phyloP scores from a whole-genome alignment of 2,888 invertebrate genomes.

The Sinelater perroti region DNA sequence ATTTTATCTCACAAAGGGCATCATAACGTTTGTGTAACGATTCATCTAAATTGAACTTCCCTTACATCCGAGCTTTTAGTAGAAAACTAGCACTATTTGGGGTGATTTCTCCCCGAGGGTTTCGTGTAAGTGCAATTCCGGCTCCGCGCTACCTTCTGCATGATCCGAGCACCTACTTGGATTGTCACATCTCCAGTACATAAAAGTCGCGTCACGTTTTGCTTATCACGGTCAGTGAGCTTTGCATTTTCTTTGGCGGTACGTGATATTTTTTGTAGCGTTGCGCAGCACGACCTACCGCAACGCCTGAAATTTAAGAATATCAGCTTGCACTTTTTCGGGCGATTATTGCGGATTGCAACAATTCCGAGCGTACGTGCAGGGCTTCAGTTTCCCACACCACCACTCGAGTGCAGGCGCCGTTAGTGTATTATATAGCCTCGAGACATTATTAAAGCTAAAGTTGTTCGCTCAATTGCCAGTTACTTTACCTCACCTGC shows the following conservation, averaged over 20 bases:
- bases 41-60: too few species aligned
- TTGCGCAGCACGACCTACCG: constrained; percentile 19
- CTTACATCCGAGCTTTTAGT: too few species aligned
- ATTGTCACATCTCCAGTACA: constrained; percentile 23
- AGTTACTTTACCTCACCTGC: background rate
- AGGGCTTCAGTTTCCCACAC: constrained; percentile 8
- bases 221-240: constrained; percentile 23
- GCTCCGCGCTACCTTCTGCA: constrained; percentile 6
- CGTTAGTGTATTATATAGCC: constrained; percentile 7
- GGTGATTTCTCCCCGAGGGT: background rate
- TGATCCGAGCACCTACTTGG: constrained; percentile 15
- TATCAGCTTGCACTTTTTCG: constrained; percentile 13
- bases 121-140: constrained; percentile 13
- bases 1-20: too few species aligned
- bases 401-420: too few species aligned
- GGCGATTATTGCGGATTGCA: constrained; percentile 16
- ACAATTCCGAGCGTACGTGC: constrained; percentile 7
- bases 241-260: constrained; percentile 27
- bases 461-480: background rate
- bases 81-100: too few species aligned
- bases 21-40: too few species aligned
- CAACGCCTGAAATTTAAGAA: constrained; percentile 35
- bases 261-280: constrained; percentile 26
- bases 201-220: constrained; percentile 24
- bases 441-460: constrained; percentile 4